These are phyloP conservation scores for Drosophila littoralis DNA, from an alignment of 1,140 invertebrate genomes.

Conservation along the genomic window DNA sequence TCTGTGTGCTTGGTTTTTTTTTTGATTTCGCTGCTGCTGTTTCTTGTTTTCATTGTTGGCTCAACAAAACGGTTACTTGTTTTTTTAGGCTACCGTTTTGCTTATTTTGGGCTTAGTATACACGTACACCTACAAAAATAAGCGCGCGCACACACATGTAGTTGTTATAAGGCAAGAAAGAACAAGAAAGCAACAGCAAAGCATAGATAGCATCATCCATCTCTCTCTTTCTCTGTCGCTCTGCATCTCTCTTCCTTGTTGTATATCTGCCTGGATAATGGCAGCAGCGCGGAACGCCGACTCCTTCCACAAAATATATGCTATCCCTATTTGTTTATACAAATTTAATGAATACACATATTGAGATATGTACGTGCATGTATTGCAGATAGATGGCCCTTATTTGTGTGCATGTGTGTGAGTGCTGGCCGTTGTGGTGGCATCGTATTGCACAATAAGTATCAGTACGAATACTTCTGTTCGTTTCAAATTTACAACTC, in stretches of 20 bases:
- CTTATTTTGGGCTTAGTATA: constrained; percentile 58
- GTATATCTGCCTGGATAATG: constrained; percentile 26
- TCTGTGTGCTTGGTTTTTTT: constrained; percentile 17
- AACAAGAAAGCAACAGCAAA: constrained; percentile 62
- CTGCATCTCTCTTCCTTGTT: background rate
- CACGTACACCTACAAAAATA: constrained; percentile 34
- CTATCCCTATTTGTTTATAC: constrained; percentile 79
- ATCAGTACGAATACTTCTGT: background rate
- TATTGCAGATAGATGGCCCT: constrained; percentile 2
- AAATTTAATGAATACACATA: constrained; percentile 82
- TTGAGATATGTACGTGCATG: constrained; percentile 24
- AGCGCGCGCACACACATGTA: constrained; percentile 10
- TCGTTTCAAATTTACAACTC: constrained; percentile 30
- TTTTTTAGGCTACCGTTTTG: constrained; percentile 73
- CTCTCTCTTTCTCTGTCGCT: background rate
- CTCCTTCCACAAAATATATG: constrained; percentile 66
- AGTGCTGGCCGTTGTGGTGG: background rate
- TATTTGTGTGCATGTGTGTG: background rate
- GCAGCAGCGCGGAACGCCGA: constrained; percentile 39
- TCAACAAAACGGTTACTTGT: constrained; percentile 77
- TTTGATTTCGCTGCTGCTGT: constrained; percentile 30
- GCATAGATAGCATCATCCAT: constrained; percentile 40
- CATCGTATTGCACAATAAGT: constrained; percentile 39
- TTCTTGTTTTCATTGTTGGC: constrained; percentile 74
- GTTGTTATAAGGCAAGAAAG: constrained; percentile 45